phyloP scores from a whole-genome alignment of 2,113 vertebrate species.

The Cebidichthys violaceus region DNA sequence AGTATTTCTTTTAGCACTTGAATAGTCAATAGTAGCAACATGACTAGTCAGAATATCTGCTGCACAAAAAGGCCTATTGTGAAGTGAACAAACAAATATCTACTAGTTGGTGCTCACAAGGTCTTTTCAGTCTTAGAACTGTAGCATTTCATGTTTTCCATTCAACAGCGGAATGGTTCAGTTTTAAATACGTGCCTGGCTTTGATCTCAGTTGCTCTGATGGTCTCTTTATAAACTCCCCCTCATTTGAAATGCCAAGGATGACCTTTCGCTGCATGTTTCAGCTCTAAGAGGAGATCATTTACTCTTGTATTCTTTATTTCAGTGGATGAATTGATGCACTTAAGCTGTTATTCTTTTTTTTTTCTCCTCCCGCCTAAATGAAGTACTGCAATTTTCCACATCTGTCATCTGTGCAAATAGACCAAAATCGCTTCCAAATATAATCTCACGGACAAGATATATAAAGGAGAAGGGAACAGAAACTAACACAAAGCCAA shows the following conservation, averaged over 20 bases:
- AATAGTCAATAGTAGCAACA: constrained; percentile 10
- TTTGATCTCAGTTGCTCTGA: constrained; percentile 44
- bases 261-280: constrained; percentile 64
- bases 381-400: constrained; percentile 47
- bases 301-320: constrained; percentile 60
- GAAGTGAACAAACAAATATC: constrained; percentile 32
- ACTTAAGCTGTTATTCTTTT: constrained; percentile 32
- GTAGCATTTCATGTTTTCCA: constrained; percentile 8
- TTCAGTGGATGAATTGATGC: constrained; percentile 46
- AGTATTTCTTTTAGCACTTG: not conserved
- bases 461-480: constrained; percentile 34
- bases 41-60: not conserved
- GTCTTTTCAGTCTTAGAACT: constrained; percentile 4
- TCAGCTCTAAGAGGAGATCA: constrained; percentile 43
- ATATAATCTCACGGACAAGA: constrained; percentile 44
- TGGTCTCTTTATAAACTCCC: constrained; percentile 49
- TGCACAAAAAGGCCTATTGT: constrained; percentile 9
- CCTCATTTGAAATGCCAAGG: constrained; percentile 56
- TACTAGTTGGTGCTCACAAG: constrained; percentile 1
- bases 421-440: constrained; percentile 55
- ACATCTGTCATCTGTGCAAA: constrained; percentile 62
- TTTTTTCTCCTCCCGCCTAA: not conserved
- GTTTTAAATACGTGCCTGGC: constrained; percentile 27
- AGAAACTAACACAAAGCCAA: constrained; percentile 50
- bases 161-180: constrained; percentile 28